Conservation (phyloP, 1,140 invertebrate genomes). For the Batillaria attramentaria region DNA sequence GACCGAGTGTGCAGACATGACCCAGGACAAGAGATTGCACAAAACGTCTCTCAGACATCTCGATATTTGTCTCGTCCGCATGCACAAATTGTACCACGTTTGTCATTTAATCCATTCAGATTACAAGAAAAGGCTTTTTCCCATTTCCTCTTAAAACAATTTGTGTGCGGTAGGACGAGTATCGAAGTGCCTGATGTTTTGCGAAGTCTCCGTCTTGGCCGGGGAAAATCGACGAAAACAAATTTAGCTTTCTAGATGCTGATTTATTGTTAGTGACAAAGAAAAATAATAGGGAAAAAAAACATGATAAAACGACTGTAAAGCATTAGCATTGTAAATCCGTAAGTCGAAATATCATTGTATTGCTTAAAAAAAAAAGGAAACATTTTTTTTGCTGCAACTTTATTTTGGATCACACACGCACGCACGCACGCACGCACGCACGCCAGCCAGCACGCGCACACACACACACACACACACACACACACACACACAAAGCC, state of each 20-base stretch:
- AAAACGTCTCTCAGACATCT: neutral
- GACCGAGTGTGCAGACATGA: no score
- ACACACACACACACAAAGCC: neutral
- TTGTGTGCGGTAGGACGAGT: no score
- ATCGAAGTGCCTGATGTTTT: no score
- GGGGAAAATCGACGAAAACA: no score
- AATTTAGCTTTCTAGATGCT: neutral
- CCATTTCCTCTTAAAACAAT: no score
- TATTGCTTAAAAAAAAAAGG: no score
- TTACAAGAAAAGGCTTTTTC: no score
- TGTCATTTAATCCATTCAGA: neutral
- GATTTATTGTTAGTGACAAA: no score
- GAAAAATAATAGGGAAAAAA: no score
- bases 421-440: neutral
- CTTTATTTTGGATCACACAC: neutral
- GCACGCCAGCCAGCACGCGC: neutral
- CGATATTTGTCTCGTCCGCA: neutral
- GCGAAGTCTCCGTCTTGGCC: no score
- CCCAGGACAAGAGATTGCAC: neutral
- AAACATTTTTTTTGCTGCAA: neutral
- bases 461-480: neutral
- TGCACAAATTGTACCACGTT: neutral
- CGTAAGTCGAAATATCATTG: neutral
- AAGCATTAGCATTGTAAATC: neutral
- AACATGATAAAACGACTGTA: no score